These are phyloP conservation scores for Scomberomorus guttatus DNA, from an alignment of 2,797 vertebrate species.

Conservation along the genomic window DNA sequence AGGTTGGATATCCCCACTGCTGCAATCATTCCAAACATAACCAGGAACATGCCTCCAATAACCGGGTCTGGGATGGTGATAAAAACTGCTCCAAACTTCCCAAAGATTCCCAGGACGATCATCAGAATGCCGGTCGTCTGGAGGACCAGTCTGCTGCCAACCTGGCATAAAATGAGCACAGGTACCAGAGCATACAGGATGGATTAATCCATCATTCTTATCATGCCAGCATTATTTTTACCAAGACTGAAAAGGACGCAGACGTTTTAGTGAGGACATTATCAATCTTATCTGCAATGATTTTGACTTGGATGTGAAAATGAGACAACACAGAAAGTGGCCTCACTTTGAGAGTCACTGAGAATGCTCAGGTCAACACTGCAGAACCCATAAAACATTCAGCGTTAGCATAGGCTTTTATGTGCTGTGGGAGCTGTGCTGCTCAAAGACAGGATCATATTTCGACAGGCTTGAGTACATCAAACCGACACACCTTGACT, in stretches of 20 bases:
- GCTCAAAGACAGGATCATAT: not conserved
- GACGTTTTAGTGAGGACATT: not conserved
- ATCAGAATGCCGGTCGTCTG: slow-evolving; percentile 87
- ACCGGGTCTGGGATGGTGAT: slow-evolving; percentile 89
- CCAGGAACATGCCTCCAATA: slow-evolving; percentile 89
- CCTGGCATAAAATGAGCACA: slow-evolving; percentile 67
- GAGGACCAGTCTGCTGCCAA: slow-evolving; percentile 87
- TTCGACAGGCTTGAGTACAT: not conserved
- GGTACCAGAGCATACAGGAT: not conserved
- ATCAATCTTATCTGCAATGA: not conserved
- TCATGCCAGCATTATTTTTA: not conserved
- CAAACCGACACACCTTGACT: not conserved
- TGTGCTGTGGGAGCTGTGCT: not conserved
- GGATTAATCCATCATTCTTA: slow-evolving; percentile 1
- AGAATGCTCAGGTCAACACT: slow-evolving; percentile 2
- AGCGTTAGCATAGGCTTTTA: not conserved
- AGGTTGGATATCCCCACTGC: slow-evolving; percentile 89
- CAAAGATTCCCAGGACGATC: slow-evolving; percentile 87
- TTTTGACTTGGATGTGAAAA: not conserved
- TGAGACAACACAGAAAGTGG: not conserved
- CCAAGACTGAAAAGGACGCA: not conserved
- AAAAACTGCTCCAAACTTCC: slow-evolving; percentile 88
- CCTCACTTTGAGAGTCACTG: no score
- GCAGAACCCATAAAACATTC: slow-evolving; percentile 3
- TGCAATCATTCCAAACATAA: slow-evolving; percentile 90